A percentile compares a stretch with the other conserved stretches of the same genome.
These are phyloP conservation scores for Macquaria australasica DNA, from an alignment of 2,113 vertebrate species.

Conservation along the genomic window DNA sequence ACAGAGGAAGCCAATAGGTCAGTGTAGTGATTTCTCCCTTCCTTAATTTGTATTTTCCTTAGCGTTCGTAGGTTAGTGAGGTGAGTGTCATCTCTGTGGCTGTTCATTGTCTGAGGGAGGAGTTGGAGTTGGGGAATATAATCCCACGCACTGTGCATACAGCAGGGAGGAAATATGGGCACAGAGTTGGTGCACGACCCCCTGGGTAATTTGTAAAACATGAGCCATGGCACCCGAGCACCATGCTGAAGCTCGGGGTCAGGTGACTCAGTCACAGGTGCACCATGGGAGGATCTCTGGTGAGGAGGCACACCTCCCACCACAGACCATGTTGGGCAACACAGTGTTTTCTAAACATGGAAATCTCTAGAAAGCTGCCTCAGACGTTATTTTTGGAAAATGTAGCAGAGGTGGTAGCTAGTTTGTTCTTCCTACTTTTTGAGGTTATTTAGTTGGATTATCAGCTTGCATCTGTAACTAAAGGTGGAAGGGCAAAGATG, in stretches of 20 bases:
- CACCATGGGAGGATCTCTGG: slow-evolving; percentile 83
- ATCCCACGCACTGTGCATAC: slow-evolving; percentile 86
- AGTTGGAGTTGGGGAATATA: slow-evolving; percentile 60
- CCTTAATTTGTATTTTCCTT: slow-evolving; percentile 69
- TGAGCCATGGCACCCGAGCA: slow-evolving; percentile 82
- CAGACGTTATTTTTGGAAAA: slow-evolving; percentile 30
- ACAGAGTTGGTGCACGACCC: slow-evolving; percentile 82
- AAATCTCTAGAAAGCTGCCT: slow-evolving; percentile 42
- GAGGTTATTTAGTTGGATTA: not conserved
- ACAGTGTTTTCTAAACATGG: slow-evolving; percentile 45
- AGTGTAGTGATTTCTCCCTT: slow-evolving; percentile 23
- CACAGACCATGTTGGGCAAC: slow-evolving; percentile 33
- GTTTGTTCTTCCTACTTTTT: not conserved
- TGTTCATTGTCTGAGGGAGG: slow-evolving; percentile 64
- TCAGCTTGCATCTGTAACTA: slow-evolving; percentile 3
- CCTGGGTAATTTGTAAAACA: slow-evolving; percentile 86
- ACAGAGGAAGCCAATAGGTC: slow-evolving; percentile 48
- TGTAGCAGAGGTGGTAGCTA: slow-evolving; percentile 1
- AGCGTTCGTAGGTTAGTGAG: slow-evolving; percentile 52
- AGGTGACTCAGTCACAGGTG: slow-evolving; percentile 86
- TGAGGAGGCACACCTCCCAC: slow-evolving; percentile 42
- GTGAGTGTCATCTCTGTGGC: slow-evolving; percentile 62
- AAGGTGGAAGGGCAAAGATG: slow-evolving; percentile 14
- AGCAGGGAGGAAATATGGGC: slow-evolving; percentile 79
- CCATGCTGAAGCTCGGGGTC: slow-evolving; percentile 82